A percentile compares a stretch with the other conserved stretches of the same genome.
Conservation (phyloP, 2,113 vertebrate genomes). For the Hydrolagus affinis region DNA sequence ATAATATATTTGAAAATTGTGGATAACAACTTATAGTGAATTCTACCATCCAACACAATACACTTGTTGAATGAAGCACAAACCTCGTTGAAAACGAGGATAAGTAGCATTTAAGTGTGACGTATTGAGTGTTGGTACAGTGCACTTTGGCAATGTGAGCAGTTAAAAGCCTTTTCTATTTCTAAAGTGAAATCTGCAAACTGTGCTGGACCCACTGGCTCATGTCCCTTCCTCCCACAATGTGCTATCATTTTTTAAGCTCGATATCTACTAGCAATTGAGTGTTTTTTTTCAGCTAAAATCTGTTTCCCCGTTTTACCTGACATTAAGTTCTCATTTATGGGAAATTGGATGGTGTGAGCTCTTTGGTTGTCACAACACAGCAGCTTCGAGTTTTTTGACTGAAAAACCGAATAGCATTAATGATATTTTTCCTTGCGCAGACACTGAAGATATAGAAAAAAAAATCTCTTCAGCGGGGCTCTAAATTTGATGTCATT, state of each 20-base stretch:
- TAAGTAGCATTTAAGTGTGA: too few species aligned
- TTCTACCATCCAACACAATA: too few species aligned
- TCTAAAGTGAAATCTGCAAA: too few species aligned
- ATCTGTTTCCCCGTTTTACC: not conserved
- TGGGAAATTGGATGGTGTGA: not conserved
- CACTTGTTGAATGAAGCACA: too few species aligned
- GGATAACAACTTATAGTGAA: too few species aligned
- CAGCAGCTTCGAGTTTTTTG: not conserved
- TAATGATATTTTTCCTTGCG: not conserved
- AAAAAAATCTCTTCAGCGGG: not conserved
- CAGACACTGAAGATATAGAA: not conserved
- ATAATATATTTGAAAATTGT: too few species aligned
- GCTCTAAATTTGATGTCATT: not conserved
- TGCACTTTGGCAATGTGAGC: too few species aligned
- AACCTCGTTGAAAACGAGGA: too few species aligned
- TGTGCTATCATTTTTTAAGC: not conserved
- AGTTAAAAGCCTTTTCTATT: too few species aligned
- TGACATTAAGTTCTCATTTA: not conserved
- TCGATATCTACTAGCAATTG: not conserved
- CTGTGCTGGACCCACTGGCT: too few species aligned
- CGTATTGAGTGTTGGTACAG: too few species aligned
- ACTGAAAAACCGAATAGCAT: not conserved
- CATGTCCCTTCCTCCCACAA: too few species aligned
- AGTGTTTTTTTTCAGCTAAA: not conserved
- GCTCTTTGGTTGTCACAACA: not conserved